Evolutionary conservation across 2,797 vertebrate species (phyloP).

Genomic region (Argentina silus): DNA sequence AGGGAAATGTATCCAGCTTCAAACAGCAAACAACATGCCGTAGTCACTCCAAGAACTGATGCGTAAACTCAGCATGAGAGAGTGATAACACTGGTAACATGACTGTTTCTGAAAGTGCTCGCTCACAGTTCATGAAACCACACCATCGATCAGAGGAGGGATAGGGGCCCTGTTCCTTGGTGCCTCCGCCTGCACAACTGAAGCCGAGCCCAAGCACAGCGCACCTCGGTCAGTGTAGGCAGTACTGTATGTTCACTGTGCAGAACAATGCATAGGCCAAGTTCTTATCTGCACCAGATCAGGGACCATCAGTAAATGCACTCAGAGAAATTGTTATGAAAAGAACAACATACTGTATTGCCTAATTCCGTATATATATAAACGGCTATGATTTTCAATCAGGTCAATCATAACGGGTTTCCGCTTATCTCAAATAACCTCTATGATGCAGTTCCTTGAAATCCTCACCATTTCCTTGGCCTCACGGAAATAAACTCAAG

Average conservation of each 20-base stretch:
- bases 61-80: background rate
- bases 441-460: background rate
- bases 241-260: background rate
- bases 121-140: background rate
- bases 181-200: background rate
- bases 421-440: background rate
- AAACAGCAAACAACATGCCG: background rate
- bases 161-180: background rate
- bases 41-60: background rate
- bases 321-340: background rate
- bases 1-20: background rate
- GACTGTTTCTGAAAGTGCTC: background rate
- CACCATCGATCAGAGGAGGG: background rate
- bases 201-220: background rate
- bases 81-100: background rate
- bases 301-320: background rate
- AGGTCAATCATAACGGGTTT: background rate
- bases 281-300: background rate
- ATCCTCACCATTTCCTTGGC: conserved; percentile 12
- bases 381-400: background rate
- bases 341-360: background rate
- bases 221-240: background rate
- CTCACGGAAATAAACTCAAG: conserved; percentile 42
- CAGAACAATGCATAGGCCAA: background rate
- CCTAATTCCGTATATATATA: too few relatives aligned